These are phyloP conservation scores for Hestina assimilis DNA, from an alignment of 1,140 invertebrate species.

Conservation along the genomic window DNA sequence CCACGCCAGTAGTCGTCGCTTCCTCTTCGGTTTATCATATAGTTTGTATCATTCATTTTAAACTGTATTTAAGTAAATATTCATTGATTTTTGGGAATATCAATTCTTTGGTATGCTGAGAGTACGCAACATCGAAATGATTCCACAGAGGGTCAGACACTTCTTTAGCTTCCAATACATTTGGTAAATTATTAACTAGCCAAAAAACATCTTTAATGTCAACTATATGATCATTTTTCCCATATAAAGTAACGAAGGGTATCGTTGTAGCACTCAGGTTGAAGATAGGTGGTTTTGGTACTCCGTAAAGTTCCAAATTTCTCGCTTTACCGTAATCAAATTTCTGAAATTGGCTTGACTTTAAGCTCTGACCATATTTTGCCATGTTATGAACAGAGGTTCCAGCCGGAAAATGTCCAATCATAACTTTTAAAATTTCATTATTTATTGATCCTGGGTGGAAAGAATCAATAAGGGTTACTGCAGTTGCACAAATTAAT, in stretches of 20 bases:
- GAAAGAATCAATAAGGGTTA: slow-evolving; percentile 31
- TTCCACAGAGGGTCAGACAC: slow-evolving; percentile 56
- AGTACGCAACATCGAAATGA: slow-evolving; percentile 53
- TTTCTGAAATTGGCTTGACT: slow-evolving; percentile 59
- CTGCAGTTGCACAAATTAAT: slow-evolving; percentile 28
- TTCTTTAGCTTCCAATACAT: slow-evolving; percentile 42
- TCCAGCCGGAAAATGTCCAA: slow-evolving; percentile 85
- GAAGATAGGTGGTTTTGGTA: slow-evolving; percentile 70
- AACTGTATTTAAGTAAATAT: slow-evolving; percentile 44
- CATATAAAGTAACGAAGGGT: slow-evolving; percentile 60
- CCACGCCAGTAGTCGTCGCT: too few relatives aligned
- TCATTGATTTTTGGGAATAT: slow-evolving; percentile 57
- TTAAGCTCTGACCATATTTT: slow-evolving; percentile 79
- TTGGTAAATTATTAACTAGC: slow-evolving; percentile 43
- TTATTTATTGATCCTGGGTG: slow-evolving; percentile 45
- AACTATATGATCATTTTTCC: slow-evolving; percentile 55
- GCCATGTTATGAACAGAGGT: slow-evolving; percentile 84
- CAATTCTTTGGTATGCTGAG: slow-evolving; percentile 35
- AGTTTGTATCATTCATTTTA: too few relatives aligned
- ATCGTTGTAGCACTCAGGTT: slow-evolving; percentile 74
- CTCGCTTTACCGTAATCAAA: slow-evolving; percentile 76
- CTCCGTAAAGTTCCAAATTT: slow-evolving; percentile 76
- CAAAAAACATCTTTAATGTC: slow-evolving; percentile 51
- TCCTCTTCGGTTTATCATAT: too few relatives aligned
- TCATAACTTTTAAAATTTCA: slow-evolving; percentile 31